phyloP scores from a whole-genome alignment of 2,113 vertebrate genomes.

The Tringa solitaria region DNA sequence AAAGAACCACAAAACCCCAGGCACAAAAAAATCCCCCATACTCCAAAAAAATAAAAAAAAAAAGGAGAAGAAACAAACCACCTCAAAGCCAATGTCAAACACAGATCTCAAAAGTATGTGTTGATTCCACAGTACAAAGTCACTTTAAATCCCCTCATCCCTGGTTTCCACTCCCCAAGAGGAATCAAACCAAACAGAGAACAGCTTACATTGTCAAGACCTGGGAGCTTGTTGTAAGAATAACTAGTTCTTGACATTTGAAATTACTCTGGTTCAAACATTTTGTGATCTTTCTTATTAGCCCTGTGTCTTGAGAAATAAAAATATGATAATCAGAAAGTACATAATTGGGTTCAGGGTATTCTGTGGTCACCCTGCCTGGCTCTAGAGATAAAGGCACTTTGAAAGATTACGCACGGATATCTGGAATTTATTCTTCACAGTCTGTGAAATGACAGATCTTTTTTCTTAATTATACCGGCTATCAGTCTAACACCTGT shows the following conservation, averaged over 20 bases:
- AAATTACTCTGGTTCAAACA: conserved; percentile 55
- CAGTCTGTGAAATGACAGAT: conserved; percentile 50
- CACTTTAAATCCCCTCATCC: conserved; percentile 2
- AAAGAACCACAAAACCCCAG: not conserved
- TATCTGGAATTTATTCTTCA: conserved; percentile 64
- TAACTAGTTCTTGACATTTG: conserved; percentile 60
- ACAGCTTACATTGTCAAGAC: not conserved
- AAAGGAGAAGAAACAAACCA: not conserved
- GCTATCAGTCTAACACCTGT: conserved; percentile 60
- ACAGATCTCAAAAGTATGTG: not conserved
- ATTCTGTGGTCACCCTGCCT: conserved; percentile 42
- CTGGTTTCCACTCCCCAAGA: not conserved
- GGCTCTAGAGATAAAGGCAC: conserved; percentile 31
- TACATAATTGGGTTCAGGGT: conserved; percentile 46
- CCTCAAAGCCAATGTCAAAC: not conserved
- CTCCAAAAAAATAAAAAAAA: not conserved
- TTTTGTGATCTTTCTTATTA: conserved; percentile 65
- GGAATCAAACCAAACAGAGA: conserved; percentile 58
- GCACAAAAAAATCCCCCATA: not conserved
- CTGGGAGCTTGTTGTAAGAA: conserved; percentile 27
- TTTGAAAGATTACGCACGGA: conserved; percentile 27
- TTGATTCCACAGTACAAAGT: conserved; percentile 14
- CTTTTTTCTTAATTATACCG: conserved; percentile 63
- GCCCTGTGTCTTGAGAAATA: conserved; percentile 29
- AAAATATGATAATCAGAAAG: conserved; percentile 60